Evolutionary conservation across 1,140 invertebrate genomes (phyloP).

Genomic region (Tyrophagus putrescentiae): DNA sequence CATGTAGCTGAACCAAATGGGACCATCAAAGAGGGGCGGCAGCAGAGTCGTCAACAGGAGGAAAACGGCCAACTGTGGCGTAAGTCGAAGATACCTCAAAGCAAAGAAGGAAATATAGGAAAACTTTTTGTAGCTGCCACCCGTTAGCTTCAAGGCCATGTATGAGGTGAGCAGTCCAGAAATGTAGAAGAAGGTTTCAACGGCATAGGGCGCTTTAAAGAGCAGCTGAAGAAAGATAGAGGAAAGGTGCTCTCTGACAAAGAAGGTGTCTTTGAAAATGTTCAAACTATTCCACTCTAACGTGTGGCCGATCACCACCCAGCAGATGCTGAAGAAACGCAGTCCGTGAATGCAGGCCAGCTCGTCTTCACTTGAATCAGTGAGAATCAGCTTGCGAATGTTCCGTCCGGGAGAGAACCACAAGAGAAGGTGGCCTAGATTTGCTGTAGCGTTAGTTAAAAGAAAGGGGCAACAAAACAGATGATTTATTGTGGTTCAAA

Average conservation of each 20-base stretch:
- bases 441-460: conserved; percentile 5
- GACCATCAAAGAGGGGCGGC: conserved; percentile 26
- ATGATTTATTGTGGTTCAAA: not conserved
- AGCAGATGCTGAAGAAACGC: conserved; percentile 26
- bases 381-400: not conserved
- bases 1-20: conserved; percentile 25
- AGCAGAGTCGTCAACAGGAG: conserved; percentile 25
- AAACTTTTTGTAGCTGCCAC: conserved; percentile 23
- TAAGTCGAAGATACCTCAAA: conserved; percentile 28
- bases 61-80: conserved; percentile 27
- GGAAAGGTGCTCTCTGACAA: not conserved
- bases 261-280: not conserved
- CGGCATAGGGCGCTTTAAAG: conserved; percentile 11
- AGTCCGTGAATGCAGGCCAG: conserved; percentile 28
- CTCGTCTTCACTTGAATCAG: not conserved
- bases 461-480: conserved; percentile 9
- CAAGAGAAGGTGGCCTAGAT: not conserved
- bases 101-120: conserved; percentile 22
- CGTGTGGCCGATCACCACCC: conserved; percentile 29
- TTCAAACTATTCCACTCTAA: conserved; percentile 41
- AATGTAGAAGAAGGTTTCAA: conserved; percentile 24
- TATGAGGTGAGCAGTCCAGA: conserved; percentile 25
- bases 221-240: not conserved
- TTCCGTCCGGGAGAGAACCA: conserved; percentile 10
- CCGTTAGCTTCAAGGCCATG: conserved; percentile 23